Conservation (phyloP, 2,797 vertebrate genomes). For the Sebastes minor region DNA sequence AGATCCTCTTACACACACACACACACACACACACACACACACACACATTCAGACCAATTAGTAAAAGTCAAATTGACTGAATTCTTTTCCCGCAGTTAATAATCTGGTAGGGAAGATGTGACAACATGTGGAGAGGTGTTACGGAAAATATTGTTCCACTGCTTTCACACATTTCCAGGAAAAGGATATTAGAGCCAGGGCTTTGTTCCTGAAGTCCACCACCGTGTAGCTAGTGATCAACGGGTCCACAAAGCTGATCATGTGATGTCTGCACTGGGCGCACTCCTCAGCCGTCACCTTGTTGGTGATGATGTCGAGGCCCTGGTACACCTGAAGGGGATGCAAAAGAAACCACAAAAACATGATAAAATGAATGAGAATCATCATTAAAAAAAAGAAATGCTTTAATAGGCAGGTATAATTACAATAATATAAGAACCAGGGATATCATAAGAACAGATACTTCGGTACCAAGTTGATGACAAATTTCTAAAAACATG, state of each 20-base stretch:
- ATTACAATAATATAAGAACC: not conserved
- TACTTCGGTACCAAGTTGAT: no score
- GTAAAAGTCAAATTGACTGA: constrained; percentile 19
- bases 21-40: not conserved
- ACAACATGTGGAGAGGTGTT: not conserved
- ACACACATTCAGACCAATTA: constrained; percentile 42
- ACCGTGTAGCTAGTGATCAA: constrained; percentile 91
- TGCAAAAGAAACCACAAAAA: not conserved
- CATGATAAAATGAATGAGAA: not conserved
- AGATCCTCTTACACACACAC: not conserved
- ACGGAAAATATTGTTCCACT: not conserved
- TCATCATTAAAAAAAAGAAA: not conserved
- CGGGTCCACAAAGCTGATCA: constrained; percentile 97
- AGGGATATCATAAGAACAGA: no score
- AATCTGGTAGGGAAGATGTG: constrained; percentile 5
- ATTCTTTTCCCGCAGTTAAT: constrained; percentile 25
- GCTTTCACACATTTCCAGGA: constrained; percentile 20
- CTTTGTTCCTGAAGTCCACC: constrained; percentile 95
- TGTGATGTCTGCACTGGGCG: constrained; percentile 91
- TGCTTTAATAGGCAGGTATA: not conserved
- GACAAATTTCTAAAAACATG: no score
- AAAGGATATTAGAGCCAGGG: constrained; percentile 93
- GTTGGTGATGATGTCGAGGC: constrained; percentile 96
- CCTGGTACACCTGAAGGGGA: constrained; percentile 89
- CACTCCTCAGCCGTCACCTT: constrained; percentile 90